phyloP scores from a whole-genome alignment of 2,797 vertebrate genomes.

The Phaenicophaeus curvirostris region DNA sequence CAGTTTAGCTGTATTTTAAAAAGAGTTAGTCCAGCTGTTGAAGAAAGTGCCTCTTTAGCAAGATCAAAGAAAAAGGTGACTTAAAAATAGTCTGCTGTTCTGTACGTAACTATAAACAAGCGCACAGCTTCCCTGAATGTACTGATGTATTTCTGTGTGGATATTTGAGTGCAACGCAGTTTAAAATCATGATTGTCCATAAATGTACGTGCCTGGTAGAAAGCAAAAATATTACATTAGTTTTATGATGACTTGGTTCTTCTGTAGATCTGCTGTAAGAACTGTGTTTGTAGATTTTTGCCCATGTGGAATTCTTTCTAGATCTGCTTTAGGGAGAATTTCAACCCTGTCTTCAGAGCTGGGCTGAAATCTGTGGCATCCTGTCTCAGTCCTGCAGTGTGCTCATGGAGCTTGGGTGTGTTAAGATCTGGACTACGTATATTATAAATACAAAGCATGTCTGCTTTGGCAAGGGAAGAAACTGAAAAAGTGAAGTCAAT shows the following conservation, averaged over 20 bases:
- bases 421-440: neutral
- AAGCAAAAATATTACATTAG: neutral
- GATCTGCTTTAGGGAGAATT: neutral
- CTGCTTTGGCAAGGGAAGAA: neutral
- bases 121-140: neutral
- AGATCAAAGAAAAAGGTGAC: neutral
- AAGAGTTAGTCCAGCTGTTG: neutral
- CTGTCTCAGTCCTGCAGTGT: neutral
- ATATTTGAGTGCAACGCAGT: neutral
- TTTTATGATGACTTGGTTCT: neutral
- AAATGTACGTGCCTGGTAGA: neutral
- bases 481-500: neutral
- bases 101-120: neutral
- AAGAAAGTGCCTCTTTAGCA: neutral
- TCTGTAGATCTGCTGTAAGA: neutral
- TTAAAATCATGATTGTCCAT: neutral
- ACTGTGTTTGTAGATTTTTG: neutral
- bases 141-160: neutral
- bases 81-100: neutral
- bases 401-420: neutral
- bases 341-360: neutral
- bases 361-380: neutral
- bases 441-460: neutral
- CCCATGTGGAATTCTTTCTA: neutral
- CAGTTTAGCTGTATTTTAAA: neutral